Evolutionary conservation across 2,888 invertebrate genomes (phyloP).

Genomic region (Hydroisotoma schaefferi): DNA sequence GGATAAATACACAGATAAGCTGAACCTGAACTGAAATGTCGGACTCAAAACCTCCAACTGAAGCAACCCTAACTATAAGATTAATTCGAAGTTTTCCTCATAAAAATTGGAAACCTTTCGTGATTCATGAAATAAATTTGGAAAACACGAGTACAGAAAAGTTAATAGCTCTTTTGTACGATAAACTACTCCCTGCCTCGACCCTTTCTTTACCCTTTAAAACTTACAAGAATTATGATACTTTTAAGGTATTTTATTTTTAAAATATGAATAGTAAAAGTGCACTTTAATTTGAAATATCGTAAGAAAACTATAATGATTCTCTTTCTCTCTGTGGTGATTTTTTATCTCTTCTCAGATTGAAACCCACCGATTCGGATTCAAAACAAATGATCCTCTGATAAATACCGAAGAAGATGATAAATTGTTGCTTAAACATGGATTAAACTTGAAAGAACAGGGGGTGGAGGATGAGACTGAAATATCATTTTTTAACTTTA

Average conservation of each 20-base stretch:
- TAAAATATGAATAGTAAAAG: too few relatives aligned
- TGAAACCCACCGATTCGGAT: constrained; percentile 51
- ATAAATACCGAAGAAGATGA: constrained; percentile 52
- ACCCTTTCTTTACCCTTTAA: constrained; percentile 50
- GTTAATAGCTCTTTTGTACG: constrained; percentile 45
- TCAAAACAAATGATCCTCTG: constrained; percentile 52
- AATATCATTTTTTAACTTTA: constrained; percentile 51
- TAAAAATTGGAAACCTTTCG: constrained; percentile 48
- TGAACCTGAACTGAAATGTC: not conserved
- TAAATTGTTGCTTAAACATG: constrained; percentile 47
- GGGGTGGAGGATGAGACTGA: constrained; percentile 52
- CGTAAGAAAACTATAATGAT: too few relatives aligned
- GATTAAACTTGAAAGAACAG: constrained; percentile 45
- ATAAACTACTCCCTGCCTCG: constrained; percentile 43
- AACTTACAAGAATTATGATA: constrained; percentile 50
- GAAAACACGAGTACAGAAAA: constrained; percentile 43
- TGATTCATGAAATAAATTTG: constrained; percentile 49
- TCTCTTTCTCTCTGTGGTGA: too few relatives aligned
- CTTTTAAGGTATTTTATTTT: constrained; percentile 50
- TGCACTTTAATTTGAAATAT: not conserved
- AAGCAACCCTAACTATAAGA: constrained; percentile 20
- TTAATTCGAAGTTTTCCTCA: constrained; percentile 19
- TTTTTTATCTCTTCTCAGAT: too few relatives aligned
- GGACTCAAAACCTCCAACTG: not conserved
- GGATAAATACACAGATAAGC: too few relatives aligned